Percentiles rank a stretch among this genome's conserved stretches.
Conservation (phyloP, 2,797 vertebrate genomes). For the Mus spretus region DNA sequence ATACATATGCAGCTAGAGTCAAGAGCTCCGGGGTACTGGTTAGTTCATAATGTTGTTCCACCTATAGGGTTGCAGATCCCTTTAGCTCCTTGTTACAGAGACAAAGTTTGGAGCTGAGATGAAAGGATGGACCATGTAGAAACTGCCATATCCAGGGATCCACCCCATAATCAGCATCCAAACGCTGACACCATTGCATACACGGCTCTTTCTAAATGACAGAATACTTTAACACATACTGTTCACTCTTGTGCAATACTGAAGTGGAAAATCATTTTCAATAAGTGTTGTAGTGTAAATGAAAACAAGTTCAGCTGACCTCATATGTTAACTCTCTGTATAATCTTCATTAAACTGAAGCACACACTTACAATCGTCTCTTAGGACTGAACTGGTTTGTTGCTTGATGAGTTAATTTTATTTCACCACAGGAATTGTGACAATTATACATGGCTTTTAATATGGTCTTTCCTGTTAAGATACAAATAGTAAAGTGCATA, state of each 20-base stretch:
- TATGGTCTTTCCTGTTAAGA: conserved; percentile 69
- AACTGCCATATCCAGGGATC: too few relatives aligned
- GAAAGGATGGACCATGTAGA: too few relatives aligned
- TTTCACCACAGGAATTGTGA: conserved; percentile 61
- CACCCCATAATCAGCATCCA: too few relatives aligned
- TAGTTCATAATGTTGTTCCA: too few relatives aligned
- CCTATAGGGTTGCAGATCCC: too few relatives aligned
- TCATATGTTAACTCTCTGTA: conserved; percentile 22
- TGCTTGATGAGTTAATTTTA: conserved; percentile 68
- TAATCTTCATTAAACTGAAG: conserved; percentile 29
- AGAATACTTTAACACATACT: neutral
- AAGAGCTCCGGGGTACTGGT: too few relatives aligned
- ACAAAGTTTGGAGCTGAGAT: too few relatives aligned
- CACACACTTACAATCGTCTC: conserved; percentile 28
- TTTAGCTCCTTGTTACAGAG: too few relatives aligned
- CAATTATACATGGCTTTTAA: conserved; percentile 46
- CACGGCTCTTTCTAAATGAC: neutral
- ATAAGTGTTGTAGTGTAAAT: conserved; percentile 12
- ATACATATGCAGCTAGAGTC: too few relatives aligned
- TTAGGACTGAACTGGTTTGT: neutral
- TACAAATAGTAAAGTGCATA: conserved; percentile 67
- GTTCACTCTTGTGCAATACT: neutral
- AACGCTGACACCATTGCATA: too few relatives aligned
- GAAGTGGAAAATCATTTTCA: conserved; percentile 9
- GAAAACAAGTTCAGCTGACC: neutral